Conservation (phyloP, 2,113 vertebrate species). For the Sylvietta virens region DNA sequence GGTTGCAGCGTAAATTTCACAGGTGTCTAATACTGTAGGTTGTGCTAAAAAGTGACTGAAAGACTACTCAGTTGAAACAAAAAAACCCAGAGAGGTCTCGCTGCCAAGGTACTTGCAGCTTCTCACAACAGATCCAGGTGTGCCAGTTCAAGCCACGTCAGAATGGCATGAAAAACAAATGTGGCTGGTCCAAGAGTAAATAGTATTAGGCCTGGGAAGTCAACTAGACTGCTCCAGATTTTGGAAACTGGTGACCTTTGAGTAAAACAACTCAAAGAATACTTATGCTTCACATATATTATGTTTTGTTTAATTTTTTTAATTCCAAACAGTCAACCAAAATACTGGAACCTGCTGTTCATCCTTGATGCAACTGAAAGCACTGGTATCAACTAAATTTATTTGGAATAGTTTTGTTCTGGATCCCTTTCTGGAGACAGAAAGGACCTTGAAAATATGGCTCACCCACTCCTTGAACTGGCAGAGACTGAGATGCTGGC, state of each 20-base stretch:
- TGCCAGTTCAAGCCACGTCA: constrained; percentile 27
- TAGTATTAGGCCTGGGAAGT: not conserved
- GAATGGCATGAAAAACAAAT: not conserved
- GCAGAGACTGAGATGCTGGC: not conserved
- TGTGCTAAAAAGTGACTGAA: not conserved
- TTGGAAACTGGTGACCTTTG: not conserved
- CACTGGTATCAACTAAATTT: not conserved
- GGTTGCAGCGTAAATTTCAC: not conserved
- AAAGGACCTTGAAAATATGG: not conserved
- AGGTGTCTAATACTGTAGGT: not conserved
- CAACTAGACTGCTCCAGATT: not conserved
- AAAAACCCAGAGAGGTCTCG: not conserved
- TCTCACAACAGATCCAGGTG: not conserved
- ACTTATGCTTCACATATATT: not conserved
- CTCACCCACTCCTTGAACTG: not conserved
- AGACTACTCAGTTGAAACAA: not conserved
- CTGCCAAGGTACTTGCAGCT: not conserved
- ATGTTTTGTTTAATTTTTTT: not conserved
- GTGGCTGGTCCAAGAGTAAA: not conserved
- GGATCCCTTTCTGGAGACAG: not conserved
- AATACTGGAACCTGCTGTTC: not conserved
- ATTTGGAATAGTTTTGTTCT: not conserved
- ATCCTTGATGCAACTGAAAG: not conserved
- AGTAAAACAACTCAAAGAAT: not conserved
- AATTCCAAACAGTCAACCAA: not conserved